Evolutionary conservation across 2,797 vertebrate genomes (phyloP), one percentile per base, ranked within the genome.

Genomic region (Sebastes oblongus): DNA sequence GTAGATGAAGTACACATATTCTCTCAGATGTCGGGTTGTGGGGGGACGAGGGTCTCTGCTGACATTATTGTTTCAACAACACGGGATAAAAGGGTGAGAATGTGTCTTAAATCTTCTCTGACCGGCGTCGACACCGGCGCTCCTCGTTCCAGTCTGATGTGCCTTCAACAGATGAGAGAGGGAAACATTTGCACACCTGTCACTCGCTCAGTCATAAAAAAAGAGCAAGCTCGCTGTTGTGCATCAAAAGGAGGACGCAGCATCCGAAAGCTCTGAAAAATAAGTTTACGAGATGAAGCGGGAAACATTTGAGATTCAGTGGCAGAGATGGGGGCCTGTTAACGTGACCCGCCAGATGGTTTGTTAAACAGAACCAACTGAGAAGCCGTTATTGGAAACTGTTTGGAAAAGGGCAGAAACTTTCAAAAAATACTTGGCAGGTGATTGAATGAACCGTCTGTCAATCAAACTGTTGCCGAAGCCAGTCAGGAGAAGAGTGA

Each of bases 21-120:
- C 88, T 85, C 68, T 92, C 79, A 87, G 89, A 93, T 87, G 84
- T 82, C 59, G 1, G 29, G 70, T 74, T 10, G 20, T 2, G 25
- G 13, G 18, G 11, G 59, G 6, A 29, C 4, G 18, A 52, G 56
- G 72, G 71, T 82, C 81, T 87, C 81, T 36, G 72, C 87, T 87
- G 89, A 89, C 86, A 83, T 89, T 77, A 88, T 86, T 90, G 90
- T 91, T 90, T 93, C 82, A 88, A 73, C 85, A 88, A 77, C 85
- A 84, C 70, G 27, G 74, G 77, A 89, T 81, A 72, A 90, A 89
- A 83, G 75, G 42, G 66, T 64, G 25, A 8, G 54, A 85, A 84
- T 54, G 66, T 20, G 22, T 78, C 58, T 80, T 62, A 78, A 87
- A 76, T 78, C 79, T 87, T 80, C 85, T 5, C 75, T 90, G 92